Evolutionary conservation across 2,888 invertebrate genomes (phyloP).

Genomic region (Crocallis elinguaria): DNA sequence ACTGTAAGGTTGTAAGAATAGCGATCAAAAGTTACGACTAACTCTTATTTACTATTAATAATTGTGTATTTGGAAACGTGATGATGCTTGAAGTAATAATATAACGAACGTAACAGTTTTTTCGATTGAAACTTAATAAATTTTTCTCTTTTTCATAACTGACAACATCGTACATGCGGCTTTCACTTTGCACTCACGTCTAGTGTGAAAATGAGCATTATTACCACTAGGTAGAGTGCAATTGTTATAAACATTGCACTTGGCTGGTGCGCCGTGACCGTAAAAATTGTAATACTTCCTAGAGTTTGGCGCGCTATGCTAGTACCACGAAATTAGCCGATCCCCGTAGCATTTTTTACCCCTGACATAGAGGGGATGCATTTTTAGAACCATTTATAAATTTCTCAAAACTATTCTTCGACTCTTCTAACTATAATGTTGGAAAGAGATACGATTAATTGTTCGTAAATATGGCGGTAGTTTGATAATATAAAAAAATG

Average conservation of each 20-base stretch:
- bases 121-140: no score
- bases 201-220: constrained; percentile 7
- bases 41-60: no score
- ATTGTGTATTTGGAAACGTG: no score
- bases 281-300: constrained; percentile 47
- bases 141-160: not conserved
- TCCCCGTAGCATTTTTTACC: constrained; percentile 35
- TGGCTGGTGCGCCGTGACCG: constrained; percentile 15
- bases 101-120: no score
- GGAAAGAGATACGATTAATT: constrained; percentile 17
- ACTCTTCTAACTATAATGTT: constrained; percentile 19
- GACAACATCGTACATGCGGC: constrained; percentile 2
- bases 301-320: constrained; percentile 37
- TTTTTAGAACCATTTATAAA: constrained; percentile 35
- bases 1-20: no score
- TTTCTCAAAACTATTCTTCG: constrained; percentile 40
- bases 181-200: not conserved
- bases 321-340: constrained; percentile 46
- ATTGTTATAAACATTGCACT: not conserved
- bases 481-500: constrained; percentile 10
- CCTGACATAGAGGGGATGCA: constrained; percentile 31
- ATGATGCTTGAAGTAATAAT: no score
- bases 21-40: no score
- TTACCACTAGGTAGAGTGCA: constrained; percentile 7
- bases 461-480: constrained; percentile 20